phyloP scores from a whole-genome alignment of 2,797 vertebrate genomes.

The Adrianichthys oophorus region DNA sequence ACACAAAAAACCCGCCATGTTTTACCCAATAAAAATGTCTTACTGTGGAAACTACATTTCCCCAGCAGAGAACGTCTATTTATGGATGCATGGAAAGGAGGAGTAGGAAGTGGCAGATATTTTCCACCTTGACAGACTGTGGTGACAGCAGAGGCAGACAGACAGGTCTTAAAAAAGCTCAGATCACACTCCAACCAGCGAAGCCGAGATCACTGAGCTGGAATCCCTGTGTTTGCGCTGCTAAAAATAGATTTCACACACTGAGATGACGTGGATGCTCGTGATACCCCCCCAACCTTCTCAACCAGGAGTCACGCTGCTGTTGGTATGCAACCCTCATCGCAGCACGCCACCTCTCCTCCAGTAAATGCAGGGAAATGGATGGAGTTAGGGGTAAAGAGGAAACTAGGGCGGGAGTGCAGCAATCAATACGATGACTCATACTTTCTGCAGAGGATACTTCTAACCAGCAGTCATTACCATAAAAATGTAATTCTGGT shows the following conservation, averaged over 20 bases:
- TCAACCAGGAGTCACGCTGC: neutral
- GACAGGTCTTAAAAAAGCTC: conserved; percentile 15
- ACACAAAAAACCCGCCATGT: no score
- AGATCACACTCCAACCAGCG: conserved; percentile 24
- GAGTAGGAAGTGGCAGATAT: conserved; percentile 14
- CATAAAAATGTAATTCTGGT: conserved; percentile 76
- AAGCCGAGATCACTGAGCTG: conserved; percentile 57
- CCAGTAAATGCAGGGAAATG: conserved; percentile 5
- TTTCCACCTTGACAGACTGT: conserved; percentile 17
- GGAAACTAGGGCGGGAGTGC: conserved; percentile 18
- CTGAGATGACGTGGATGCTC: conserved; percentile 61
- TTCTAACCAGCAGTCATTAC: conserved; percentile 79
- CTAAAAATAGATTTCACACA: conserved; percentile 75
- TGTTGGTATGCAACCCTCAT: conserved; percentile 47
- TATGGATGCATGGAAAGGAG: conserved; percentile 3
- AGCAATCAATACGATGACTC: conserved; percentile 80
- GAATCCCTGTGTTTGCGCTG: conserved; percentile 73
- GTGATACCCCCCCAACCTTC: conserved; percentile 41
- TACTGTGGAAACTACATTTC: neutral
- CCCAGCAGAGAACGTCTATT: neutral
- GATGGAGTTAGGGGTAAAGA: neutral
- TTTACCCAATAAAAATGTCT: neutral
- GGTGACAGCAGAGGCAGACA: conserved; percentile 5
- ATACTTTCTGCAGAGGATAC: conserved; percentile 74
- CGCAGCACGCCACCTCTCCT: conserved; percentile 21